phyloP scores from a whole-genome alignment of 1,140 invertebrate genomes.

The Drosophila lowei region DNA sequence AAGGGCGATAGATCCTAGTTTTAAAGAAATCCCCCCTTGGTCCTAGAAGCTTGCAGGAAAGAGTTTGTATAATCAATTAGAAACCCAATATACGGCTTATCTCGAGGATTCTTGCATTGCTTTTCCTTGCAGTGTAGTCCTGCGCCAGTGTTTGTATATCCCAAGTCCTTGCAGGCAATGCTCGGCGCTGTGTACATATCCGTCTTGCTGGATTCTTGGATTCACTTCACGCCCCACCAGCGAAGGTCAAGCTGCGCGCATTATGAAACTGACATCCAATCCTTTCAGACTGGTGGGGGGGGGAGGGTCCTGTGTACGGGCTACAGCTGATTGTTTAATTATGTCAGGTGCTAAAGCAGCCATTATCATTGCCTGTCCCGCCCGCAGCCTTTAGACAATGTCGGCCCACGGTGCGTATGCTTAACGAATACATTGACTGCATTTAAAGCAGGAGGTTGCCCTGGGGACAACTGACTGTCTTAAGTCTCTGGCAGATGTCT shows the following conservation, averaged over 20 bases:
- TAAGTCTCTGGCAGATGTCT: too few species aligned
- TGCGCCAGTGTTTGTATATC: slow-evolving; percentile 27
- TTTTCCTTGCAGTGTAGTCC: background rate
- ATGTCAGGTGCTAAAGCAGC: slow-evolving; percentile 78
- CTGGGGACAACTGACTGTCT: too few species aligned
- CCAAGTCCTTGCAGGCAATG: slow-evolving; percentile 46
- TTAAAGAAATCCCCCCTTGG: too few species aligned
- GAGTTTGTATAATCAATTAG: too few species aligned
- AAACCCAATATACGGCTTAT: too few species aligned
- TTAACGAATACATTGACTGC: slow-evolving; percentile 44
- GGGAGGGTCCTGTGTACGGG: background rate
- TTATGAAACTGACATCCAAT: slow-evolving; percentile 67
- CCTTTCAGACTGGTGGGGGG: slow-evolving; percentile 24
- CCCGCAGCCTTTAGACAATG: slow-evolving; percentile 22
- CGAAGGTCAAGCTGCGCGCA: slow-evolving; percentile 57
- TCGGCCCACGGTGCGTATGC: slow-evolving; percentile 58
- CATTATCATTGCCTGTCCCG: slow-evolving; percentile 40
- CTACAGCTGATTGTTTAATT: slow-evolving; percentile 67
- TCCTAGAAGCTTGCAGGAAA: too few species aligned
- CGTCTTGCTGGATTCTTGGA: slow-evolving; percentile 37
- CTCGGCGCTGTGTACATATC: slow-evolving; percentile 17
- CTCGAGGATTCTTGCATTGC: too few species aligned
- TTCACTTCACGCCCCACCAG: slow-evolving; percentile 31
- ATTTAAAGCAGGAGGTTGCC: slow-evolving; percentile 37
- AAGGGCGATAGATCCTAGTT: too few species aligned